A percentile compares a stretch with the other conserved stretches of the same genome.
Evolutionary conservation across 2,888 invertebrate genomes (phyloP).

Genomic region (Eudemis profundana): DNA sequence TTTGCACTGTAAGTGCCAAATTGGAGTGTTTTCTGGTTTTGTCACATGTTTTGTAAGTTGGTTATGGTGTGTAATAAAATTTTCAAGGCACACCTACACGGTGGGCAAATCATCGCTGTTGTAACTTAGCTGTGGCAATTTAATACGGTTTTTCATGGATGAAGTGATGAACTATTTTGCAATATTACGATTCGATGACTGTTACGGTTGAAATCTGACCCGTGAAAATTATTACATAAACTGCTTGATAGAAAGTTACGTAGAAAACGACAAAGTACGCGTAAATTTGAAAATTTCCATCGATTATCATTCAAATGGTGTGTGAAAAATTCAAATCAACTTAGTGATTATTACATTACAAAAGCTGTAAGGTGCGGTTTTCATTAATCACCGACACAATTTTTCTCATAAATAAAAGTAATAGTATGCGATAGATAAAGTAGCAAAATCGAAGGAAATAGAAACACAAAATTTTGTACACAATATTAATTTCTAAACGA

Average conservation of each 20-base stretch:
- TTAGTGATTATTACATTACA: too few species aligned
- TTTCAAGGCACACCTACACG: constrained; percentile 44
- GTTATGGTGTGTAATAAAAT: constrained; percentile 43
- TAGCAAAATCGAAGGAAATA: too few species aligned
- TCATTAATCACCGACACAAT: too few species aligned
- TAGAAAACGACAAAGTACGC: neutral
- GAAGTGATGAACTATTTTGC: constrained; percentile 49
- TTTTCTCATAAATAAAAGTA: too few species aligned
- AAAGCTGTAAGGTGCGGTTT: too few species aligned
- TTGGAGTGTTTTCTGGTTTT: constrained; percentile 21
- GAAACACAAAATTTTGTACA: too few species aligned
- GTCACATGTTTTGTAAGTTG: constrained; percentile 24
- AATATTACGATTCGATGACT: constrained; percentile 36
- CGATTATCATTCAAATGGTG: too few species aligned
- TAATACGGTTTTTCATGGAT: constrained; percentile 47
- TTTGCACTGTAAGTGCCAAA: neutral
- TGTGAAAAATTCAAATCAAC: too few species aligned
- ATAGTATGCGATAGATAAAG: too few species aligned
- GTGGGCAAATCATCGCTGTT: constrained; percentile 37
- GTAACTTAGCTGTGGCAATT: constrained; percentile 39
- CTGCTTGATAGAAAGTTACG: neutral
- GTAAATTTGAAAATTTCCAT: too few species aligned
- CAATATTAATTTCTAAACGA: too few species aligned
- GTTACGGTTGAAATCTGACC: constrained; percentile 21
- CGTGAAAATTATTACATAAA: constrained; percentile 5